Evolutionary conservation across 2,888 invertebrate species (phyloP), one percentile per base, ranked within the genome.

Genomic region (Synergus gifuensis): DNA sequence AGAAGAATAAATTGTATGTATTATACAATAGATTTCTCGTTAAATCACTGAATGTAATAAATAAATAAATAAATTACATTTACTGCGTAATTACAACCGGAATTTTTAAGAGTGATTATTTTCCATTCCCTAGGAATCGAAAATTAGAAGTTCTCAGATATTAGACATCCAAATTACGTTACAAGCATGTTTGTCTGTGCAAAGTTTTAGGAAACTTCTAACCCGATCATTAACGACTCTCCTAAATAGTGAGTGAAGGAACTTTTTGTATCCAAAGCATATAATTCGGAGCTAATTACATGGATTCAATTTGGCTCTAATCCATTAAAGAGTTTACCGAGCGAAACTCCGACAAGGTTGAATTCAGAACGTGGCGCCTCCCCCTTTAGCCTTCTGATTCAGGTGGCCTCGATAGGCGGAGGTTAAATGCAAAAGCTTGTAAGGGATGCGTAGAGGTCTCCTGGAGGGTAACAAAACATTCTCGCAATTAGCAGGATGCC

Each of bases 361-460:
- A 11, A 67, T 14, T 66, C 44, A 22, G 36, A 12, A 54, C 9
- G 49, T 4, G 49, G n/a, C 46, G 7, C 18, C 69, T 8, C 69
- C 16, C 28, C 22, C 9, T 73, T 54, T 40, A 3, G 49, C 73
- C n/a, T 73, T 49, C 69, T 69, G 54, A 73, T 73, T 73, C 73
- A 73, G 54, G 28, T 73, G 73, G 73, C 40, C 54, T 73, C 54
- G 54, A 73, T 73, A 73, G 85, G 85, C 83, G 83, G 86, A 86
- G 87, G 88, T 88, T 92, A 91, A 91, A 91, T 89, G 92, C 91
- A 91, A 91, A 91, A 90, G 90, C 91, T 90, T 91, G 91, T 90
- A 90, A 90, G 88, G 88, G 88, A 84, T 87, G 86, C 85, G 85
- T 85, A 86, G 84, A 85, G 86, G 85, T 83, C 87, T 89, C 85